A percentile compares a stretch with the other conserved stretches of the same genome.
These are phyloP conservation scores for Notiomystis cincta DNA, from an alignment of 2,113 vertebrate genomes.

Conservation along the genomic window DNA sequence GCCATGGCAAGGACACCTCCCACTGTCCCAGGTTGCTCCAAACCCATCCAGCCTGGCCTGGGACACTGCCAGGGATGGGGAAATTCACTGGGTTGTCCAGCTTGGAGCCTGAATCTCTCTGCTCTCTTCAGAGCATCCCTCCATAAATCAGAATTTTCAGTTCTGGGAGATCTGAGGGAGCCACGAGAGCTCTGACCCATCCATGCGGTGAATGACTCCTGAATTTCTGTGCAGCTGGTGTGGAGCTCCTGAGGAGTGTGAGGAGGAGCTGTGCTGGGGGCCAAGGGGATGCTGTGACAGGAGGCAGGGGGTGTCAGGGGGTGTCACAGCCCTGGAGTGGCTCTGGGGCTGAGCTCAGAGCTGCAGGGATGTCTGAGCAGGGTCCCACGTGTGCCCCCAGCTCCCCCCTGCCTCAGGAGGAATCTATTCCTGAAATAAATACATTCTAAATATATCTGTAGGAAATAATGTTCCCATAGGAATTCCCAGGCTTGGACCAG, in stretches of 20 bases:
- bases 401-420: not conserved
- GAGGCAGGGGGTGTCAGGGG: not conserved
- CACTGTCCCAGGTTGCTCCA: not conserved
- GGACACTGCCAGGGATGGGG: not conserved
- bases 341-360: not conserved
- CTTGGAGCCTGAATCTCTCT: not conserved
- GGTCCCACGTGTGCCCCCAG: not conserved
- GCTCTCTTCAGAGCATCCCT: accelerated
- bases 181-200: accelerated
- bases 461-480: not conserved
- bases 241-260: accelerated
- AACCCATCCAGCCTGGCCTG: not conserved
- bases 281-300: accelerated
- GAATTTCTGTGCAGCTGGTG: accelerated
- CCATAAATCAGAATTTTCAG: no score
- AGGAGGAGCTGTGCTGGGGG: not conserved
- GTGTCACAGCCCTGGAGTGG: accelerated
- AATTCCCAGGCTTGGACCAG: not conserved
- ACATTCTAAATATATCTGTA: accelerated
- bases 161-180: not conserved
- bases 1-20: not conserved
- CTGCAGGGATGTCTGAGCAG: not conserved
- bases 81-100: accelerated
- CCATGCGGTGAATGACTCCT: accelerated
- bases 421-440: accelerated